These are phyloP conservation scores for Alosa sapidissima DNA, from an alignment of 2,797 vertebrate genomes.

Conservation along the genomic window DNA sequence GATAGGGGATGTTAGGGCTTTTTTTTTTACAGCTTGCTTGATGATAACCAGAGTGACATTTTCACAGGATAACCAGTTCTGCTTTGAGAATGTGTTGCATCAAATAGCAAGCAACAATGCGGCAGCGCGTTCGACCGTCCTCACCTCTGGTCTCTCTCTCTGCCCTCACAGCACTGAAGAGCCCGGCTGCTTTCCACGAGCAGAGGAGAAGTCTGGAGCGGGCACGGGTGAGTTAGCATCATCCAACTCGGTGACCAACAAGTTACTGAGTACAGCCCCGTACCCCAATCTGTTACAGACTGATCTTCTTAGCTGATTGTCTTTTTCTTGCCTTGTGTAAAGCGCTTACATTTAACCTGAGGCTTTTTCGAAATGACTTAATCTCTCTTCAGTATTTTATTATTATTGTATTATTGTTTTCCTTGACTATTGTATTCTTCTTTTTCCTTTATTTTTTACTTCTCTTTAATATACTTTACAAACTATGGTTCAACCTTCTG, in stretches of 20 bases:
- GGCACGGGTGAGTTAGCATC: conserved; percentile 83
- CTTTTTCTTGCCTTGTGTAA: background rate
- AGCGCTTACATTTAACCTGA: background rate
- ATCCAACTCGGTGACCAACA: background rate
- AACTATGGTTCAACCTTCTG: background rate
- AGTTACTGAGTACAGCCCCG: background rate
- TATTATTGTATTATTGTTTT: background rate
- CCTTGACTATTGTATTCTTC: background rate
- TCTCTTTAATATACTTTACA: background rate
- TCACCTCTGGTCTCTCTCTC: conserved; percentile 31
- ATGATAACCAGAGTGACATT: conserved; percentile 48
- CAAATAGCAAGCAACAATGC: conserved; percentile 22
- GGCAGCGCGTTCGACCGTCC: background rate
- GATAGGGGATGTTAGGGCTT: background rate
- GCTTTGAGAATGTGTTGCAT: conserved; percentile 50
- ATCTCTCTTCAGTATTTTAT: background rate
- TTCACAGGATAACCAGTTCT: conserved; percentile 52
- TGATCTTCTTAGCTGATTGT: background rate
- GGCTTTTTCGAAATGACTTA: background rate
- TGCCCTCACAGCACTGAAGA: conserved; percentile 87
- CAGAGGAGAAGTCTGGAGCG: conserved; percentile 95
- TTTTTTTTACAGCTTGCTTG: conserved; percentile 33
- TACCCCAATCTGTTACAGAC: background rate
- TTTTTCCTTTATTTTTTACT: background rate
- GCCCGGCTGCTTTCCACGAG: conserved; percentile 96